Evolutionary conservation across 2,113 vertebrate genomes (phyloP), one percentile per base, ranked within the genome.

Genomic region (Xerus inauris): DNA sequence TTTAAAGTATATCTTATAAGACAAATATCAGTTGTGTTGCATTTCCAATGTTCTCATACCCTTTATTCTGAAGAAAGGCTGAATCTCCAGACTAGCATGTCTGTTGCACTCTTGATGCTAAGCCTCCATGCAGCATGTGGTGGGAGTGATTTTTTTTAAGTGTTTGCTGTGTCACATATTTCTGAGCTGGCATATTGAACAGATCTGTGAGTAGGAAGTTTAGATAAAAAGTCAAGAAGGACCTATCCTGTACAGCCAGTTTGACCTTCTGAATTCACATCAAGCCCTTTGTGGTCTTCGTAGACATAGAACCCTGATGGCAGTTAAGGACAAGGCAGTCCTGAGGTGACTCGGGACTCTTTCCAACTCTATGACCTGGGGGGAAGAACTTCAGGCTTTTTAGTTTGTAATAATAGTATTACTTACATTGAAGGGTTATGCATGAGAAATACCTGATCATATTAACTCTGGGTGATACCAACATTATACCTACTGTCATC

Each of bases 161-260:
- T 80, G 91, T 80, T 94, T 83, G 40, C 73, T 79, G 2, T 94
- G 82, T 82, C 82, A 85, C 87, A 26, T 79, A 40, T 91, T 77
- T 91, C 94, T 87, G 73, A 92, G 90, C 84, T 82, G 87, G 69
- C 38, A 73, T 82, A 67, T 77, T 93, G 91, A 96, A 82, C 96
- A 97, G 87, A 92, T 89, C 73, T 95, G 93, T 90, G 93, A 87
- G 71, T 89, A 91, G 83, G 42, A 95, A 72, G 84, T 89, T 89
- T 87, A 76, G 65, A 49, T 71, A 71, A 92, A 76, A 32, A 87
- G n/a, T 92, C 47, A 65, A 85, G 65, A 84, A 94, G 81, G 62
- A 69, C 40, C n/a, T 59, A 10, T 17, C 72, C 3, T 26, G 38
- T 32, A 24, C 2, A 90, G 45, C 87, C 30, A 75, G 0, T 94